Evolutionary conservation across 2,888 invertebrate genomes (phyloP).

Genomic region (Chaetogeoica ovagalla): DNA sequence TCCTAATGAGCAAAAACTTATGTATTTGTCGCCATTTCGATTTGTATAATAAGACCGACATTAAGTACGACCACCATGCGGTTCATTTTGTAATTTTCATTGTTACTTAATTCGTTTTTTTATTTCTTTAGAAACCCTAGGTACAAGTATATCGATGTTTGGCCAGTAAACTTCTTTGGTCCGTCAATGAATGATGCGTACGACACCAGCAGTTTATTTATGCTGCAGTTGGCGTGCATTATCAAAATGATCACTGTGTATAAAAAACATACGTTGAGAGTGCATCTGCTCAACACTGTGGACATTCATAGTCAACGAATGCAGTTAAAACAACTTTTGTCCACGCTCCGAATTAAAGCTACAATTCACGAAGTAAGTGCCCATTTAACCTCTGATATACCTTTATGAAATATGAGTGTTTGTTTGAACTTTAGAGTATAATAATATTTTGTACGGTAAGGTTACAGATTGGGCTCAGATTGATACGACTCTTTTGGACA

Average conservation of each 20-base stretch:
- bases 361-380: conserved; percentile 70
- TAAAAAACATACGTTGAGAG: conserved; percentile 39
- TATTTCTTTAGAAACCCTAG: conserved; percentile 62
- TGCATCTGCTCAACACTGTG: conserved; percentile 39
- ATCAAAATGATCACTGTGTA: conserved; percentile 73
- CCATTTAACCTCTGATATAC: too few relatives aligned
- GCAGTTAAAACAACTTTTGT: conserved; percentile 71
- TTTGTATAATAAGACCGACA: conserved; percentile 75
- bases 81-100: conserved; percentile 32
- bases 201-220: conserved; percentile 89
- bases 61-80: conserved; percentile 36
- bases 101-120: conserved; percentile 12
- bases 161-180: conserved; percentile 91
- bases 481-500: conserved; percentile 15
- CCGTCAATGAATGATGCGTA: conserved; percentile 78
- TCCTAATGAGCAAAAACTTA: conserved; percentile 92
- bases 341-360: conserved; percentile 83
- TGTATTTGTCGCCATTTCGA: conserved; percentile 92
- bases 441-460: neutral
- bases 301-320: conserved; percentile 40
- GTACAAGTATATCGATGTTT: conserved; percentile 89
- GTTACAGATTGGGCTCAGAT: conserved; percentile 38
- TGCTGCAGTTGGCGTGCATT: conserved; percentile 95
- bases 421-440: neutral
- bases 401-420: neutral